Base-by-base conservation (phyloP, 2,888 invertebrate species). In the Netelia inedita region DNA sequence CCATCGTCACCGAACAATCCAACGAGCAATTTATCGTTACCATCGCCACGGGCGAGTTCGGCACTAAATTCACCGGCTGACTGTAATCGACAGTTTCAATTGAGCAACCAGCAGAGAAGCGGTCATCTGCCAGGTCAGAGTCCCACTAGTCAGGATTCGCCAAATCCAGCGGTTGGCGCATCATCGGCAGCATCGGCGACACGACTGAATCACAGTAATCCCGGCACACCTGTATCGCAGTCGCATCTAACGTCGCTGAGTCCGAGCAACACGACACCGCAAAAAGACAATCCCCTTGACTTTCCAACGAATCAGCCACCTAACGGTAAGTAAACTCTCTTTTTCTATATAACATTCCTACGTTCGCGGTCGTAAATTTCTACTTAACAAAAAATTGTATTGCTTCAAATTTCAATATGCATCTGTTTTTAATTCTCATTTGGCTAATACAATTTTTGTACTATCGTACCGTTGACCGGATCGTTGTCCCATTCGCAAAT, bases 1-100 rank as follows among this genome's bases (percentile, higher is more conserved):
- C 96, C 97, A 0, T 95, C 95, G 65, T 96, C 96, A 87, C 96
- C 96, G 1, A 96, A 96, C 88, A 96, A 96, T 91, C 96, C 96
- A 65, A 96, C 96, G 74, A 96, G 96, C 82, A 96, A 96, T 93
- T 92, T 96, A 63, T 96, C 97, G 16, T 93, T 97, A 87, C 96
- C 97, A n/a, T 97, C 97, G 68, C 97, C 97, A 0, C 94, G 96
- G 63, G 96, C 96, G 79, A 95, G 96, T 85, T 96, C 96, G 23
- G 96, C 96, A 43, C 94, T 96, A 11, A 96, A 96, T 92, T 96
- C 97, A 43, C 97, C 96, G 1, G 96, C 96, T 8, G 96, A 96
- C 89, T 94, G 95, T 78, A 95, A 94, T 87, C 92, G 95, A 83
- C 95, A 95, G 73, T 95, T 95, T 88, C 93, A 93, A 88, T 91